phyloP scores from a whole-genome alignment of 2,113 vertebrate genomes.

The Sinocyclocheilus grahami region DNA sequence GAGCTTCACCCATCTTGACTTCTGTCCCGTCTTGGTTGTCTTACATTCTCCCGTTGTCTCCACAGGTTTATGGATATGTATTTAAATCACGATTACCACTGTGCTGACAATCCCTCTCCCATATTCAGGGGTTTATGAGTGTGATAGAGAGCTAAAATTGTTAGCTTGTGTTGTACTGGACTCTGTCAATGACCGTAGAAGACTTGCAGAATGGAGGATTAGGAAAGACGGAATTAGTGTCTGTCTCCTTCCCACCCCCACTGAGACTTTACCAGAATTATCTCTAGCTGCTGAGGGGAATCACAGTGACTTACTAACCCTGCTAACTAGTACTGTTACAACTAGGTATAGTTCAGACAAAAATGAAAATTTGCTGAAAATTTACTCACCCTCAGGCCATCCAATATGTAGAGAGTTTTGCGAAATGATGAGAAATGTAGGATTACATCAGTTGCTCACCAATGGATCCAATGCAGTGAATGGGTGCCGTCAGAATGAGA shows the following conservation, averaged over 20 bases:
- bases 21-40: conserved; percentile 44
- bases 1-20: conserved; percentile 81
- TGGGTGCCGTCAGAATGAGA: no score
- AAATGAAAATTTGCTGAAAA: no score
- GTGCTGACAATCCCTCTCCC: not conserved
- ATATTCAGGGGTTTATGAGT: not conserved
- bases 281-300: conserved; percentile 72
- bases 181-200: conserved; percentile 26
- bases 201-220: conserved; percentile 47
- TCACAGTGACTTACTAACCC: conserved; percentile 50
- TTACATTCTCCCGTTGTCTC: not conserved
- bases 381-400: no score
- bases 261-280: conserved; percentile 85
- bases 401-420: no score
- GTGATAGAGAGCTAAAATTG: conserved; percentile 48
- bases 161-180: conserved; percentile 56
- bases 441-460: no score
- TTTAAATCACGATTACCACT: not conserved
- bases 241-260: conserved; percentile 61
- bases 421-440: no score
- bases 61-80: not conserved
- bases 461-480: no score
- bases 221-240: conserved; percentile 82
- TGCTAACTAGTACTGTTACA: conserved; percentile 42
- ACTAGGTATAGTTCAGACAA: no score